Evolutionary conservation across 2,888 invertebrate species (phyloP), one percentile per base, ranked within the genome.

Genomic region (Campopleginae sp.): DNA sequence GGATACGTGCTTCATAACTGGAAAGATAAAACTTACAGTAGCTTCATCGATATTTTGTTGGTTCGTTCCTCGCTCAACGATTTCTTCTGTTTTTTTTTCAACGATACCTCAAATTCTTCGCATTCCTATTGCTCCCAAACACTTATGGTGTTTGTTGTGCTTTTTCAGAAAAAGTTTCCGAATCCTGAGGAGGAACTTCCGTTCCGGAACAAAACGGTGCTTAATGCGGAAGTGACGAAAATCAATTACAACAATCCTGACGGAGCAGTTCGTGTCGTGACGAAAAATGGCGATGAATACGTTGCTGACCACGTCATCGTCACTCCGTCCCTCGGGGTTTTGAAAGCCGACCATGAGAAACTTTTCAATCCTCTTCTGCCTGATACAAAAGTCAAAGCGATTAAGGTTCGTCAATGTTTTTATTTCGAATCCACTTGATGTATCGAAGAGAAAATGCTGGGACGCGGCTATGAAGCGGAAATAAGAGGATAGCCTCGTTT

Each of bases 251-350:
- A 84, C 5, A 66, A 58, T 54, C 63, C 80, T 12, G 86, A 88
- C 42, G 87, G 84, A 31, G 81, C 82, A 10, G 81, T 89, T 4
- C 86, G 81, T 46, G 27, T 92, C 7, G 85, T 86, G 3, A 91
- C 92, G 38, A 48, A 91, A 27, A 95, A 96, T 89, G 96, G 95
- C 0, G 90, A 94, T 0, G 87, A 89, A 0, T 96, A 95, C 86
- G 91, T 89, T 31, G 96, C 96, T 0, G 95, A 95, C 88, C 95
- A 96, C 89, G 96, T 96, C 0, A 95, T 97, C 42, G 94, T 96
- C 0, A 97, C 97, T 0, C 94, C 95, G 0, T 96, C 97, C 0
- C 91, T 97, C 0, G 97, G 97, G 0, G 96, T 96, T 0, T 92
- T 97, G 19, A 97, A 97, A 90, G 94, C 95, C 31, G 93, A 94